Conservation (phyloP, 2,797 vertebrate species). For the Coracias cyanogaster region DNA sequence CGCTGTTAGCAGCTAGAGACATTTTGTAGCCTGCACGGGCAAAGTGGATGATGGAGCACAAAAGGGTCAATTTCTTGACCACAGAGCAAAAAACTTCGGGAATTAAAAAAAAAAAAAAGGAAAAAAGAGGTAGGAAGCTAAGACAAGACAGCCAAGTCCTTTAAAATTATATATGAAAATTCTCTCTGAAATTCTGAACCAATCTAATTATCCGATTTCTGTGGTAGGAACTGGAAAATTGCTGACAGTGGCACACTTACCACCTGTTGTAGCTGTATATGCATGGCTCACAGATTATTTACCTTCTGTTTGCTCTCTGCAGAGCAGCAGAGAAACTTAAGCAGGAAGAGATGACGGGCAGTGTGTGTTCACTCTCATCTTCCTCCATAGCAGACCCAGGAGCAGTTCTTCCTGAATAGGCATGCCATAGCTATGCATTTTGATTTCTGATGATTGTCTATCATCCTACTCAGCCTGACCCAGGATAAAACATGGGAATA, state of each 20-base stretch:
- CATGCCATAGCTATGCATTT: not conserved
- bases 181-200: not conserved
- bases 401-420: not conserved
- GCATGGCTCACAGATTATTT: not conserved
- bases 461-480: not conserved
- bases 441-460: not conserved
- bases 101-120: not conserved
- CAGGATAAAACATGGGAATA: not conserved
- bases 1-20: not conserved
- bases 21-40: not conserved
- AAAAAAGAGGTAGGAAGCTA: not conserved
- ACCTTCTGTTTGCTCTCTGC: not conserved
- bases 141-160: not conserved
- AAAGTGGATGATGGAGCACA: not conserved
- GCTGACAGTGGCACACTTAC: not conserved
- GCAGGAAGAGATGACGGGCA: not conserved
- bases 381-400: not conserved
- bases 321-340: not conserved
- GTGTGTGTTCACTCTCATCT: not conserved
- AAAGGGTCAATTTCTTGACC: not conserved
- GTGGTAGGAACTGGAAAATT: not conserved
- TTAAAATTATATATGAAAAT: not conserved
- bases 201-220: not conserved
- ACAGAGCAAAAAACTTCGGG: not conserved
- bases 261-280: not conserved